Conservation (phyloP, 2,888 invertebrate genomes). For the Coecobrya sp. region DNA sequence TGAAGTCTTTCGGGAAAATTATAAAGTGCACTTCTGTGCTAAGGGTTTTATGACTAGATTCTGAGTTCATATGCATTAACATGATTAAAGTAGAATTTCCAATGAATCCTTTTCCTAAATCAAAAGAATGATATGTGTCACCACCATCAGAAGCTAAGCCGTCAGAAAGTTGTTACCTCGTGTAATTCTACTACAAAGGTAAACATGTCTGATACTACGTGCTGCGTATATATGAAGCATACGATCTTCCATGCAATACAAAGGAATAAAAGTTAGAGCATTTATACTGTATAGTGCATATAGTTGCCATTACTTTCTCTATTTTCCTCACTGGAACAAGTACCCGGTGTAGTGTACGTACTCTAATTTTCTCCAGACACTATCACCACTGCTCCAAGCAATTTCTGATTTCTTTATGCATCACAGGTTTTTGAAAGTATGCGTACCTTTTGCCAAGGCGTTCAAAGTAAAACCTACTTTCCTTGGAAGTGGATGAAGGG, state of each 20-base stretch:
- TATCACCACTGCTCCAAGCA: not conserved
- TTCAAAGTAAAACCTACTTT: not conserved
- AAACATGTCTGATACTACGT: not conserved
- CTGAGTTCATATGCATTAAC: not conserved
- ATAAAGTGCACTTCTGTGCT: not conserved
- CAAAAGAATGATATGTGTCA: not conserved
- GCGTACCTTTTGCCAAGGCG: not conserved
- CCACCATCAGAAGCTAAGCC: not conserved
- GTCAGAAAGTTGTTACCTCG: conserved; percentile 9
- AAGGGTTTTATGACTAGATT: not conserved
- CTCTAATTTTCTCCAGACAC: not conserved
- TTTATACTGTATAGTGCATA: not conserved
- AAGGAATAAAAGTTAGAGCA: not conserved
- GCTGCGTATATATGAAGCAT: not conserved
- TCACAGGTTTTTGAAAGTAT: not conserved
- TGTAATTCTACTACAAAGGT: not conserved
- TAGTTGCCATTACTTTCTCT: not conserved
- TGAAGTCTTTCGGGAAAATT: too few relatives aligned
- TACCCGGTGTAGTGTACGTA: not conserved
- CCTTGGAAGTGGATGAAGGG: not conserved
- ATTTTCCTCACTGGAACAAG: not conserved
- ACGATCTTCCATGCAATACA: not conserved
- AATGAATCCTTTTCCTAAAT: not conserved
- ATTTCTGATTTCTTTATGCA: not conserved
- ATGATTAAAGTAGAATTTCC: conserved; percentile 15